Percentiles rank a stretch among this genome's conserved stretches.
Conservation (phyloP, 1,140 invertebrate genomes). For the Steinernema khuongi region DNA sequence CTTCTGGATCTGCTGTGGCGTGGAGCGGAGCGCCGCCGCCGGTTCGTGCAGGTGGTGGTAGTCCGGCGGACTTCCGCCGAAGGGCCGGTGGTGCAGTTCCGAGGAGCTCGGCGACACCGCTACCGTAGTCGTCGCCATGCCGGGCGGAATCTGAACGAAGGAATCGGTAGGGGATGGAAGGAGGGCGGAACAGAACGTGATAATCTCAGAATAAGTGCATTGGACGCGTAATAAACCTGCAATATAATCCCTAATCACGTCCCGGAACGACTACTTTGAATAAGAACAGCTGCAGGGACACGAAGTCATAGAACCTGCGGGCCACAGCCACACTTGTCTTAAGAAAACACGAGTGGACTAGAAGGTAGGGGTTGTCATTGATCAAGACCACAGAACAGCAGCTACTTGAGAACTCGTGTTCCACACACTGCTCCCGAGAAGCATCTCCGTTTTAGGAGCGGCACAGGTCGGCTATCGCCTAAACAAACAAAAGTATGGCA, state of each 20-base stretch:
- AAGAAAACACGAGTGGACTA: too few relatives aligned
- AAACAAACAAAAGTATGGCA: not conserved
- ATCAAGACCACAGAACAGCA: too few relatives aligned
- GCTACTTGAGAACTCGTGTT: too few relatives aligned
- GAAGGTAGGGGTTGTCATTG: too few relatives aligned
- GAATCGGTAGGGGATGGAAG: not conserved
- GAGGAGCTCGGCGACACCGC: not conserved
- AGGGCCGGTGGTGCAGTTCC: not conserved
- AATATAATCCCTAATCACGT: too few relatives aligned
- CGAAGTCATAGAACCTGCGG: too few relatives aligned
- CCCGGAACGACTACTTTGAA: too few relatives aligned
- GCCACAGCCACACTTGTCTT: too few relatives aligned
- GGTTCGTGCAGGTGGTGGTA: constrained; percentile 18
- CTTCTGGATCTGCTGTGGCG: constrained; percentile 49
- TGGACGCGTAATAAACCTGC: too few relatives aligned
- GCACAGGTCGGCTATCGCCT: not conserved
- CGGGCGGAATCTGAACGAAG: not conserved
- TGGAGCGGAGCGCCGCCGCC: constrained; percentile 40
- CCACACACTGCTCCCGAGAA: too few relatives aligned
- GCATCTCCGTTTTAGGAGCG: too few relatives aligned
- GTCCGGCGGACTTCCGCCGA: not conserved
- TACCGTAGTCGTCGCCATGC: constrained; percentile 8
- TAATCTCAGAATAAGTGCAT: not conserved
- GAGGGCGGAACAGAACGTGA: not conserved
- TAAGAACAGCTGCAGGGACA: too few relatives aligned